Evolutionary conservation across 1,140 invertebrate species (phyloP), one percentile per base, ranked within the genome.

Genomic region (Bacillus rossius): DNA sequence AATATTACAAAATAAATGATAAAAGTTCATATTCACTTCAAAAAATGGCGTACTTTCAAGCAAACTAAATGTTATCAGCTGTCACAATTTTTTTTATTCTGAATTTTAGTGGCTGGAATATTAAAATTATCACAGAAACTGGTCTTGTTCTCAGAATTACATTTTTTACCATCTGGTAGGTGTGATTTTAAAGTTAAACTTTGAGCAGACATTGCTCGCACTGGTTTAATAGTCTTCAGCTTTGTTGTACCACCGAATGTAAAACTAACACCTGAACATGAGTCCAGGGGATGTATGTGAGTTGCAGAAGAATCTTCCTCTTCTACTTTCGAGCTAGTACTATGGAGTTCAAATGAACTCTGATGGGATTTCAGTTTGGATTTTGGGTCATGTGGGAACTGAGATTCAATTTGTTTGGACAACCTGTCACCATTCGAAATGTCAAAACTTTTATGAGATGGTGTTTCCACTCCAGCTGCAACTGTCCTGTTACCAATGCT

Each of bases 191-290:
- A 8, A 41, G 29, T 57, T 4, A 47, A 17, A 38, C 49, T 48
- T 10, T 47, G 55, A 37, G 43, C 34, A 17, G 49, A 34, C 16
- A 48, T 26, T 8, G 55, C 55, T 10, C 55, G 55, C 13, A 57
- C 38, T 47, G 57, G 57, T 22, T 51, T 49, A n/a, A 83, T 77
- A 7, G 72, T 79, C 67, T 84, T 84, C 40, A 86, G 66, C 69
- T 86, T 83, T 2, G 83, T 84, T 2, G 83, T 85, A 29, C 83
- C 84, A 53, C 82, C 82, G 61, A 78, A 86, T 56, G 79, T 82
- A 41, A 85, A 82, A 67, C 79, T 81, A 1, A 86, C 83, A 65
- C 84, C 84, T 20, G 77, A 79, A 17, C 77, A 77, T 47, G 79
- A 77, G 59, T 82, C 81, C 1, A 83, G 61, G 1, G 81, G 81